Conservation (phyloP, 1,140 invertebrate species). For the Cherax destructor region DNA sequence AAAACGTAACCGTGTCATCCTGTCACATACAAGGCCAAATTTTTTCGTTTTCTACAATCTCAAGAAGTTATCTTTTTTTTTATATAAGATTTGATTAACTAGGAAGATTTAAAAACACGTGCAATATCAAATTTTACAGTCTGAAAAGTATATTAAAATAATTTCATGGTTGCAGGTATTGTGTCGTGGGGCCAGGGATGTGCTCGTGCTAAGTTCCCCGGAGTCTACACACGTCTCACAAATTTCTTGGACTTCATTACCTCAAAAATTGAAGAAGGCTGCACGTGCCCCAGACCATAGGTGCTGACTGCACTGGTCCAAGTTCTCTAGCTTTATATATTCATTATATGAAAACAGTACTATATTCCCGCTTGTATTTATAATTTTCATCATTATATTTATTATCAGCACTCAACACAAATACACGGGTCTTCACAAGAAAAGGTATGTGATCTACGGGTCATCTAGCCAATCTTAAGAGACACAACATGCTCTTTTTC, state of each 20-base stretch:
- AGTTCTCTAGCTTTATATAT: neutral
- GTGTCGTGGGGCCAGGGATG: conserved; percentile 80
- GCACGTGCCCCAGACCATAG: conserved; percentile 32
- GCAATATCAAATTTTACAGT: no score
- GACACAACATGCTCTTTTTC: no score
- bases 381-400: neutral
- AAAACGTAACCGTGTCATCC: no score
- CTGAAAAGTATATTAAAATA: neutral
- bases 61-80: no score
- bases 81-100: no score
- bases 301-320: neutral
- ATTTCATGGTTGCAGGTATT: conserved; percentile 73
- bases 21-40: no score
- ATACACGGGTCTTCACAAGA: neutral
- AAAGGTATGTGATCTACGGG: neutral
- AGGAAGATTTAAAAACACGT: no score
- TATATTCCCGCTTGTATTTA: neutral
- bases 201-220: conserved; percentile 84
- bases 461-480: no score
- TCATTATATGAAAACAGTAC: neutral
- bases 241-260: conserved; percentile 64
- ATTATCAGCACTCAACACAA: neutral
- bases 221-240: conserved; percentile 85
- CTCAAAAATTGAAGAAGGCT: conserved; percentile 18
- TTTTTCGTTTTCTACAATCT: no score